phyloP scores from a whole-genome alignment of 2,113 vertebrate genomes.

The Ailurus styani region DNA sequence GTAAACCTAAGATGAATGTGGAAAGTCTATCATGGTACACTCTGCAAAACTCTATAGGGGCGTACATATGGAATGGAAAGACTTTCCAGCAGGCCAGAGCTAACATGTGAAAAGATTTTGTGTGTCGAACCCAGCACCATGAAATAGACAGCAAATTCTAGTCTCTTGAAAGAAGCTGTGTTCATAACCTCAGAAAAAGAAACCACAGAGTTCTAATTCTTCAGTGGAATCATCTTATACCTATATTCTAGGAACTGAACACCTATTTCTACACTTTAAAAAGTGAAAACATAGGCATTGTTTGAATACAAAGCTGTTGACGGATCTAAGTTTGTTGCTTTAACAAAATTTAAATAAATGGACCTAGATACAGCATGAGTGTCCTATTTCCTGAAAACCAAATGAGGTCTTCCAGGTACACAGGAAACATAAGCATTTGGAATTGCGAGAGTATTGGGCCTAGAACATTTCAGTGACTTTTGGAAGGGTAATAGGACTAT shows the following conservation, averaged over 20 bases:
- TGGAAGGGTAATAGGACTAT: neutral
- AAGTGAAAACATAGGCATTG: neutral
- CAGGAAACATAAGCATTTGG: neutral
- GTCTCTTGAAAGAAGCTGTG: neutral
- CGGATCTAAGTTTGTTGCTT: neutral
- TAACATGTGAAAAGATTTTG: slow-evolving; percentile 69
- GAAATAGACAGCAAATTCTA: slow-evolving; percentile 40
- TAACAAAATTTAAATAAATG: neutral
- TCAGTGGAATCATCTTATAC: neutral
- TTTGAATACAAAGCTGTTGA: neutral
- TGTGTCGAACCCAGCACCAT: slow-evolving; percentile 50
- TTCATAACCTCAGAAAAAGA: neutral
- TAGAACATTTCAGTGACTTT: neutral
- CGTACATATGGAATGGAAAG: slow-evolving; percentile 65
- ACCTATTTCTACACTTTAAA: neutral
- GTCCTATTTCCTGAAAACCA: neutral
- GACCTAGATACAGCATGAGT: neutral
- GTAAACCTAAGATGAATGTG: slow-evolving; percentile 68
- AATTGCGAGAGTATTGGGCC: neutral
- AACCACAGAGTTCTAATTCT: neutral
- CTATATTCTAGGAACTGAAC: neutral
- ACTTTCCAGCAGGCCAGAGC: slow-evolving; percentile 59
- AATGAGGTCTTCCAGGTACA: neutral
- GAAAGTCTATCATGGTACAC: slow-evolving; percentile 58
- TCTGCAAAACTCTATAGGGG: slow-evolving; percentile 54